A percentile compares a stretch with the other conserved stretches of the same genome.
Conservation (phyloP, 2,113 vertebrate species). For the Brachyhypopomus gauderio region DNA sequence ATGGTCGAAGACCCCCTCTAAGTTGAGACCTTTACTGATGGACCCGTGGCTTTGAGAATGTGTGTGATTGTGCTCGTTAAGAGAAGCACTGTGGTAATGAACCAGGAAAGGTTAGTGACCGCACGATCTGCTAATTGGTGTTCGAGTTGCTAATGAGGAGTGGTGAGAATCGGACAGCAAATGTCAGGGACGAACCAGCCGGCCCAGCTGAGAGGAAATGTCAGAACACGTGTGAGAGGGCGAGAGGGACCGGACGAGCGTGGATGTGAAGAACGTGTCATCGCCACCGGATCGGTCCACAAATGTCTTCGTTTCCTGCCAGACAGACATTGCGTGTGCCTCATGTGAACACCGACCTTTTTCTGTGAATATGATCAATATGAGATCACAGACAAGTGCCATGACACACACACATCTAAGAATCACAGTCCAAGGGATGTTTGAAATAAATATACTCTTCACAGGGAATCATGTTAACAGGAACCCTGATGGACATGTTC, state of each 20-base stretch:
- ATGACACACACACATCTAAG: background rate
- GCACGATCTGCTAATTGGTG: conserved; percentile 66
- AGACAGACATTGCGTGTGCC: conserved; percentile 58
- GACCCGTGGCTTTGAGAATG: background rate
- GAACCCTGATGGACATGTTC: background rate
- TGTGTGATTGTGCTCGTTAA: conserved; percentile 16
- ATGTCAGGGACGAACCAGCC: conserved; percentile 62
- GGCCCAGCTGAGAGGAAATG: conserved; percentile 56
- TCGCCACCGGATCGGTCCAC: conserved; percentile 21
- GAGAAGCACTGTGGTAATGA: conserved; percentile 20
- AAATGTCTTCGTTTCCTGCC: conserved; percentile 58
- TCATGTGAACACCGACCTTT: conserved; percentile 70
- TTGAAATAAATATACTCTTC: background rate
- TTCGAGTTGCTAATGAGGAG: conserved; percentile 69
- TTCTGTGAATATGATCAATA: conserved; percentile 61
- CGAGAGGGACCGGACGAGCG: conserved; percentile 6
- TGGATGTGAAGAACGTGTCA: background rate
- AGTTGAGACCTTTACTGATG: background rate
- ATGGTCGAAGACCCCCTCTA: background rate
- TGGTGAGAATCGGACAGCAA: conserved; percentile 55
- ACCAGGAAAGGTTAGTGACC: conserved; percentile 66
- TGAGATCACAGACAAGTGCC: conserved; percentile 34
- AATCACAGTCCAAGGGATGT: background rate
- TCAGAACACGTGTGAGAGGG: conserved; percentile 33
- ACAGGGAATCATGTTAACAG: background rate